Evolutionary conservation across 2,113 vertebrate genomes (phyloP), one percentile per base, ranked within the genome.

Genomic region (Callithrix jacchus): DNA sequence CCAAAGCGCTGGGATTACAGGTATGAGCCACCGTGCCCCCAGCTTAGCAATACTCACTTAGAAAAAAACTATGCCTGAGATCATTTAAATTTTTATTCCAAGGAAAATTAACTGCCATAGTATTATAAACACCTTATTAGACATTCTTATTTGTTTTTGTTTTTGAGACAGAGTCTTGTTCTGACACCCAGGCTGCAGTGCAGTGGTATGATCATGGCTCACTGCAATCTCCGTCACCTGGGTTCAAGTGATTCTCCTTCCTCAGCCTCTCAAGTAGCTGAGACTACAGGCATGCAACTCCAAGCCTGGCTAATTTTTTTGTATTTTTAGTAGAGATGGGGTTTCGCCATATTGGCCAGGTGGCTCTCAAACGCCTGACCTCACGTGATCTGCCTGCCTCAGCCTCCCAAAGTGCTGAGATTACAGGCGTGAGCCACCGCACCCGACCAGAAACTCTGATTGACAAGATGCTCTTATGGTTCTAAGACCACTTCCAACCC

Each of bases 91-190:
- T 76, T 68, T 10, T 56, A 73, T 49, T 77, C 13, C 40, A 96
- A 84, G 70, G 27, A 93, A 94, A 94, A 84, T 6, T 71, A 66
- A 93, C 56, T 64, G n/a, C 21, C 32, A 66, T 6, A 40, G 23
- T 37, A 86, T 23, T 2, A 35, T 21, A 73, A 85, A 88, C 84
- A 54, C 52, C 37, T 77, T 77, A 81, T 82, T 68, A 66, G 30
- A 89, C 58, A 8, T 35, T 52, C n/a, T 96, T 35, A 64, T 68
- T 68, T 68, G 10, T 64, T 61, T 66, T 30, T 66, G 30, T 66
- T 35, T 68, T 68, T 68, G 66, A 68, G 66, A 35, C 3, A 3
- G 66, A 68, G 32, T 68, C 66, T 68, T 35, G 32, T 32, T 68
- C 66, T 68, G 66, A 35, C 30, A 32, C 66, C 32, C 66, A 18